Base-by-base conservation (phyloP, 2,888 invertebrate genomes). In the Cancer borealis region DNA sequence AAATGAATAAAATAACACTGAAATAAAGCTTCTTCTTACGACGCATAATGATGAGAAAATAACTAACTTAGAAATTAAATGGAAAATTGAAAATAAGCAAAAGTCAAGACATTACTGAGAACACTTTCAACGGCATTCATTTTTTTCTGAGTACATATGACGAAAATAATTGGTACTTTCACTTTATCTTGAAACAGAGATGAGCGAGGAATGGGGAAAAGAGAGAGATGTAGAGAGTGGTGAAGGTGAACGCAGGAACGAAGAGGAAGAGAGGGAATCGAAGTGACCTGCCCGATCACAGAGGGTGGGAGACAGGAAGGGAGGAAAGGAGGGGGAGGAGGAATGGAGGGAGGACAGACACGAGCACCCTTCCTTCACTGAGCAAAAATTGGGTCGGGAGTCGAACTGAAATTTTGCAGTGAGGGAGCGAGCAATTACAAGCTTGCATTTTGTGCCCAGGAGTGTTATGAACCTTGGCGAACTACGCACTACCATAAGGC, bases 401-500 rank as follows among this genome's bases (percentile, higher is more conserved):
- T 30, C 79, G 79, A 79, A 79, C 12, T 30, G 79, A 30, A 79
- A 79, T 79, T 79, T 79, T 79, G 79, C 79, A 79, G 30, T 6
- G 79, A 79, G 30, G 30, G 79, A 30, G 30, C 79, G 79, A 79
- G 79, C 79, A 79, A 79, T 79, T 79, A 79, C 79, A 79, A 79
- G 79, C 30, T 6, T 79, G 26, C 79, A 26, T 79, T 79, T 79
- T 79, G 30, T 79, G 79, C 30, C 79, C 79, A 6, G 79, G 79
- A 79, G 79, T 79, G 79, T 79, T 79, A 79, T 79, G 79, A 79
- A 79, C 30, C 79, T 30, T 8, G 30, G 12, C 30, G 30, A 30
- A 26, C 66, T 1, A 3, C 8, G 30, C 79, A 79, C 79, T 30
- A 79, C 79, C 79, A 79, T 2, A 79, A 30, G 79, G 0, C 30